Conservation (phyloP, 2,888 invertebrate species). For the Nymphalis polychloros region DNA sequence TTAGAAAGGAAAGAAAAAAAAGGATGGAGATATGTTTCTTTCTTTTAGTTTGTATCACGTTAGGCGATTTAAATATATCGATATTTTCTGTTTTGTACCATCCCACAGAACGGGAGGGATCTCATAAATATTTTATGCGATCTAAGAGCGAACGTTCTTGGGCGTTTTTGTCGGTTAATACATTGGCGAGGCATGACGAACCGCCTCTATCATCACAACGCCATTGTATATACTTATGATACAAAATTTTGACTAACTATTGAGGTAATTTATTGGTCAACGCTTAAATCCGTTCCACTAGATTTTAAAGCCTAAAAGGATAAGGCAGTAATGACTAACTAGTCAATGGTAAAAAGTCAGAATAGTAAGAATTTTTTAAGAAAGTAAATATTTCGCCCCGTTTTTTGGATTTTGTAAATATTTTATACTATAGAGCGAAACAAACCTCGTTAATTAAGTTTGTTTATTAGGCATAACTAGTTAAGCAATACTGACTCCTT, state of each 20-base stretch:
- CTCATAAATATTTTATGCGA: slow-evolving; percentile 69
- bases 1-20: no score
- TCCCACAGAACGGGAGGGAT: slow-evolving; percentile 39
- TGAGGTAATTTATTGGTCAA: slow-evolving; percentile 1
- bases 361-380: no score
- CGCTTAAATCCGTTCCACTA: not conserved
- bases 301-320: not conserved
- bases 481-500: no score
- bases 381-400: no score
- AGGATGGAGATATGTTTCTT: no score
- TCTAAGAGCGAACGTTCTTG: slow-evolving; percentile 44
- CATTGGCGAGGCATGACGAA: slow-evolving; percentile 56
- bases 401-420: no score
- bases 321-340: no score
- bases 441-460: no score
- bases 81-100: slow-evolving; percentile 23
- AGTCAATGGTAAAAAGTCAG: no score
- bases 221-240: slow-evolving; percentile 23
- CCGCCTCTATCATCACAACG: slow-evolving; percentile 36
- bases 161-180: slow-evolving; percentile 60
- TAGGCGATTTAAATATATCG: not conserved
- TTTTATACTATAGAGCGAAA: no score
- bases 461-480: no score
- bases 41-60: no score
- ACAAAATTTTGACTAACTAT: slow-evolving; percentile 15